Percentiles rank a stretch among this genome's conserved stretches.
Evolutionary conservation across 2,888 invertebrate species (phyloP).

Genomic region (Bursaphelenchus okinawaensis): DNA sequence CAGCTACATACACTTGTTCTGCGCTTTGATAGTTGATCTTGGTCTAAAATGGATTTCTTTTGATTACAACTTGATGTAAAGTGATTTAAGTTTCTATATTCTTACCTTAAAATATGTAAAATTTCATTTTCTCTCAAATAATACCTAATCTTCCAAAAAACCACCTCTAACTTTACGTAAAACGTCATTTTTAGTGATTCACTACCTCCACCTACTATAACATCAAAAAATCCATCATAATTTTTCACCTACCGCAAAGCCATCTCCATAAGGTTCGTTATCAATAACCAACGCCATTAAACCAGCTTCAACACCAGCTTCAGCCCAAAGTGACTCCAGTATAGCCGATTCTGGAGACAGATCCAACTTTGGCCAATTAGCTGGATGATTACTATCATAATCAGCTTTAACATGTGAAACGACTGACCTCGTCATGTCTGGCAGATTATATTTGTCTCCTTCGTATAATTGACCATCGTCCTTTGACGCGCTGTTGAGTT

Average conservation of each 20-base stretch:
- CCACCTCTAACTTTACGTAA: too few relatives aligned
- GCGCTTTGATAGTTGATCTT: slow-evolving; percentile 44
- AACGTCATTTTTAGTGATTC: too few relatives aligned
- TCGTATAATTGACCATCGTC: slow-evolving; percentile 43
- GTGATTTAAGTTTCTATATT: too few relatives aligned
- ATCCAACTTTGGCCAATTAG: slow-evolving; percentile 32
- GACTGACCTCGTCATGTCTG: slow-evolving; percentile 28
- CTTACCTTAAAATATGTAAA: too few relatives aligned
- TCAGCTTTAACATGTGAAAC: slow-evolving; percentile 46
- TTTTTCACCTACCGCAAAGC: slow-evolving; percentile 36
- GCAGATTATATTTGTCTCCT: slow-evolving; percentile 50
- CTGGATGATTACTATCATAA: slow-evolving; percentile 23
- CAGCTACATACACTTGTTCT: slow-evolving; percentile 27
- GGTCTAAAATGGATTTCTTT: slow-evolving; percentile 37
- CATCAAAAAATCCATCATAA: slow-evolving; percentile 1
- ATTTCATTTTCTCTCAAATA: too few relatives aligned
- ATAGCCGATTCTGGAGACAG: slow-evolving; percentile 21
- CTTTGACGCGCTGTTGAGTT: slow-evolving; percentile 37
- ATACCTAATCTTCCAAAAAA: too few relatives aligned
- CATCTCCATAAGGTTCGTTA: slow-evolving; percentile 43
- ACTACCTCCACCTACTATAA: too few relatives aligned
- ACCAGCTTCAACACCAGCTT: slow-evolving; percentile 24
- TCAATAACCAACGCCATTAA: slow-evolving; percentile 38
- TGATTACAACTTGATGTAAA: too few relatives aligned
- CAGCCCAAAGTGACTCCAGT: slow-evolving; percentile 37